Evolutionary conservation across 2,888 invertebrate genomes (phyloP).

Genomic region (Epistrophe eligans): DNA sequence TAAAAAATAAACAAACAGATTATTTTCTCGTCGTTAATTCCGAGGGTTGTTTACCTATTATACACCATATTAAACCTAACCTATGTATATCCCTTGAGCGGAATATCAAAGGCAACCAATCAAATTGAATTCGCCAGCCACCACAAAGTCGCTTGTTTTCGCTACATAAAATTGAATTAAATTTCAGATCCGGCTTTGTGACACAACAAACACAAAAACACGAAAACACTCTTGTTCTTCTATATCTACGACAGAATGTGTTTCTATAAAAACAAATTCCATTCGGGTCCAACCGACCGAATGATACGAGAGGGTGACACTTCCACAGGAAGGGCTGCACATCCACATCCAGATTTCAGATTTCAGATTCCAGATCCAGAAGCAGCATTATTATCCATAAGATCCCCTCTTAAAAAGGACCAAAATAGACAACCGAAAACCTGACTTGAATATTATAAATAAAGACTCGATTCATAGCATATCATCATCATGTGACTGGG

Average conservation of each 20-base stretch:
- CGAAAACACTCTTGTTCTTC: slow-evolving; percentile 44
- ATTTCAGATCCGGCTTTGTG: slow-evolving; percentile 66
- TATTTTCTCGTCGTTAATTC: slow-evolving; percentile 75
- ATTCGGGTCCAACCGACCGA: slow-evolving; percentile 68
- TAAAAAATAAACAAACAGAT: slow-evolving; percentile 71
- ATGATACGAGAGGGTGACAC: slow-evolving; percentile 67
- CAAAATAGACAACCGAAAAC: slow-evolving; percentile 65
- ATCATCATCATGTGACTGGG: neutral
- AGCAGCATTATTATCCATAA: slow-evolving; percentile 17
- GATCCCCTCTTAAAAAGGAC: slow-evolving; percentile 32
- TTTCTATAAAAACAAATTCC: slow-evolving; percentile 63
- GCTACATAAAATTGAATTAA: slow-evolving; percentile 73
- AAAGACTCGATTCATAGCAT: slow-evolving; percentile 41
- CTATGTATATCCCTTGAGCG: neutral
- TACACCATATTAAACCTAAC: neutral
- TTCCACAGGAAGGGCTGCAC: slow-evolving; percentile 17
- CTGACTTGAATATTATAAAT: slow-evolving; percentile 72
- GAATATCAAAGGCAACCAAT: slow-evolving; percentile 58
- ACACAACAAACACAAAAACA: slow-evolving; percentile 17
- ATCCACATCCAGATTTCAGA: neutral
- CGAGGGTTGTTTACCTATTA: slow-evolving; percentile 60
- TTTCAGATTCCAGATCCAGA: neutral
- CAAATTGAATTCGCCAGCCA: slow-evolving; percentile 65
- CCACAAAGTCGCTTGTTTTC: slow-evolving; percentile 76
- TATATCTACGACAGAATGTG: slow-evolving; percentile 13